Percentiles rank a stretch among this genome's conserved stretches.
These are phyloP conservation scores for Chromoteleia sp. DNA, from an alignment of 2,888 invertebrate genomes.

Conservation along the genomic window DNA sequence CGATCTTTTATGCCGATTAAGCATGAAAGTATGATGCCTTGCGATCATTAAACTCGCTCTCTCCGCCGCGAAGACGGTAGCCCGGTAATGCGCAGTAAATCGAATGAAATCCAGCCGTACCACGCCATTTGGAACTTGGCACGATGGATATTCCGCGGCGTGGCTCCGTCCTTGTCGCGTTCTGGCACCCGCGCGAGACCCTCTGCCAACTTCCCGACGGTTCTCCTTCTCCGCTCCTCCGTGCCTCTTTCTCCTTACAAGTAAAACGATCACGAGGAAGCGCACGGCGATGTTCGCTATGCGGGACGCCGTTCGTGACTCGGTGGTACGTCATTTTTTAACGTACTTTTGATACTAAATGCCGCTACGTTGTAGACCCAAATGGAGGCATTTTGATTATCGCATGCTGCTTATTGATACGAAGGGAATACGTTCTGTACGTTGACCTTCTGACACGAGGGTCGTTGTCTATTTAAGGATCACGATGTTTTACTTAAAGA, in stretches of 20 bases:
- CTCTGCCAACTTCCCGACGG: conserved; percentile 57
- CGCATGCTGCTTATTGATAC: conserved; percentile 68
- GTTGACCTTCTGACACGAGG: conserved; percentile 50
- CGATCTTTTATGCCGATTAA: conserved; percentile 77
- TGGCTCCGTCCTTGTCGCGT: conserved; percentile 49
- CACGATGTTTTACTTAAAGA: conserved; percentile 57
- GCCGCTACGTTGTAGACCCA: conserved; percentile 66
- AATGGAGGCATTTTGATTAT: conserved; percentile 70
- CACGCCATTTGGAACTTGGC: conserved; percentile 62
- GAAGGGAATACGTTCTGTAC: conserved; percentile 52
- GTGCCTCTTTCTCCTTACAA: conserved; percentile 49
- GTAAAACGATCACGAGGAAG: conserved; percentile 68
- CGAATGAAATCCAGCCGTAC: conserved; percentile 62
- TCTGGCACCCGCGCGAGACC: conserved; percentile 54
- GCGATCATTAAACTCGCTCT: conserved; percentile 74
- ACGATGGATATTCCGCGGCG: conserved; percentile 55
- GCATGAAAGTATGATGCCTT: conserved; percentile 78
- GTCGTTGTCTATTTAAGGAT: conserved; percentile 55
- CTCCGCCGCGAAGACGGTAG: conserved; percentile 57
- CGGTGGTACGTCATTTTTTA: conserved; percentile 68
- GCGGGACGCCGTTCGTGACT: conserved; percentile 70
- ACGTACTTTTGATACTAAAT: conserved; percentile 67
- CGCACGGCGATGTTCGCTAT: conserved; percentile 67
- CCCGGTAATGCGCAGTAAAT: conserved; percentile 53
- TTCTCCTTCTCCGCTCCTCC: conserved; percentile 29